Evolutionary conservation across 2,113 vertebrate species (phyloP).

Genomic region (Phyllostomus discolor): DNA sequence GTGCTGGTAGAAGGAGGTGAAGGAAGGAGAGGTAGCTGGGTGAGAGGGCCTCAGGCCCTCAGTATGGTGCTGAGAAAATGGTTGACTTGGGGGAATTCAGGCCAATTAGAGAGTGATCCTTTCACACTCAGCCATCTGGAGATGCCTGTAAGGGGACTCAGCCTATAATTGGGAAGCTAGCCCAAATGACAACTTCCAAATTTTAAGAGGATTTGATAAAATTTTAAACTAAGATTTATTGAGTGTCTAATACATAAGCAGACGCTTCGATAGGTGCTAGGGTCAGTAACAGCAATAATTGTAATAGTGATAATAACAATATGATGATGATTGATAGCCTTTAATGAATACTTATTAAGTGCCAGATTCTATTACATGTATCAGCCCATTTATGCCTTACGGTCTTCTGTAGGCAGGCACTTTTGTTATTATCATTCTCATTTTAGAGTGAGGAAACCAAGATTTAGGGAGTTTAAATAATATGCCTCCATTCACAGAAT

Average conservation of each 20-base stretch:
- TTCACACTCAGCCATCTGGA: constrained; percentile 67
- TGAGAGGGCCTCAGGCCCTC: constrained; percentile 59
- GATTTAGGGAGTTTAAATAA: constrained; percentile 4
- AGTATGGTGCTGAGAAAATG: constrained; percentile 65
- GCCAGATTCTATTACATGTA: not conserved
- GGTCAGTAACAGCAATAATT: not conserved
- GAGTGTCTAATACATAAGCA: not conserved
- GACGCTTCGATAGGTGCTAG: not conserved
- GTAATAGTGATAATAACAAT: not conserved
- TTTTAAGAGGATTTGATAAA: constrained; percentile 50
- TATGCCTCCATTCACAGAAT: not conserved
- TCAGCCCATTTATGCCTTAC: not conserved
- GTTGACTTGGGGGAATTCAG: constrained; percentile 57
- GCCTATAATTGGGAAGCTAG: constrained; percentile 54
- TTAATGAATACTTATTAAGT: constrained; percentile 12
- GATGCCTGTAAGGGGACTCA: constrained; percentile 50
- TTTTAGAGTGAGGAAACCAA: constrained; percentile 25
- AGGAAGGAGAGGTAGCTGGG: constrained; percentile 45
- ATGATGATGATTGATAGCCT: not conserved
- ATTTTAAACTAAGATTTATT: constrained; percentile 44
- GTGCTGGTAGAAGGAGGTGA: constrained; percentile 53
- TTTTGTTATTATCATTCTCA: not conserved
- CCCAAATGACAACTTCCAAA: constrained; percentile 43
- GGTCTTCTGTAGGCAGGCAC: not conserved
- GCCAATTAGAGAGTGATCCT: constrained; percentile 67